Evolutionary conservation across 2,113 vertebrate species (phyloP).

Genomic region (Coturnix japonica): DNA sequence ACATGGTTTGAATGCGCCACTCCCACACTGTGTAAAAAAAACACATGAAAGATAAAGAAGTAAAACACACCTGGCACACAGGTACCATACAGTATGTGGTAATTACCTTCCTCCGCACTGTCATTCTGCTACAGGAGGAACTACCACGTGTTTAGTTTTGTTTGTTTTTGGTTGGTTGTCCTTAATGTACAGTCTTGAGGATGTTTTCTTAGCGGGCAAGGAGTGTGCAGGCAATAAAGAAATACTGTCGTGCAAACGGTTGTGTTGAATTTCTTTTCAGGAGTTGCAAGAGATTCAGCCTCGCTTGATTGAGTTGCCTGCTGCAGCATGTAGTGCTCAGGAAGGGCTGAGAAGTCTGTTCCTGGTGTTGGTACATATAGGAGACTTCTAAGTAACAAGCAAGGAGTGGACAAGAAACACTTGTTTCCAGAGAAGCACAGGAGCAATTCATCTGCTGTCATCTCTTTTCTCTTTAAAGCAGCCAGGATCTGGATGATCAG

Average conservation of each 20-base stretch:
- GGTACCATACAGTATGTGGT: too few relatives aligned
- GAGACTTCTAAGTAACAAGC: neutral
- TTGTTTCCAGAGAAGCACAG: neutral
- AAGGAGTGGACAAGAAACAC: neutral
- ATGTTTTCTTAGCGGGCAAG: neutral
- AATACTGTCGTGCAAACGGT: neutral
- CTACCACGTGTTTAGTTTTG: neutral
- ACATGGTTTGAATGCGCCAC: accelerated
- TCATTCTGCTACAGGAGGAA: neutral
- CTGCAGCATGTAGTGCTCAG: neutral
- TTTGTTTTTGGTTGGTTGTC: neutral
- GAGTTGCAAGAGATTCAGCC: neutral
- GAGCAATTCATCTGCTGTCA: neutral
- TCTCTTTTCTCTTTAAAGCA: neutral
- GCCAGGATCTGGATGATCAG: neutral
- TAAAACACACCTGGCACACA: neutral
- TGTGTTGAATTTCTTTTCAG: neutral
- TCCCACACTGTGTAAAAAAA: neutral
- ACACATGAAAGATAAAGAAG: neutral
- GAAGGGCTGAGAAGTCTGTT: neutral
- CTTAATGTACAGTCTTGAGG: neutral
- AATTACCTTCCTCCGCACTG: neutral
- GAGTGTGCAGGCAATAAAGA: constrained; percentile 32
- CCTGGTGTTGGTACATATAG: accelerated
- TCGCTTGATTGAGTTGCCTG: neutral